A percentile compares a stretch with the other conserved stretches of the same genome.
These are phyloP conservation scores for Gallinago nigripennis DNA, from an alignment of 2,797 vertebrate species.

Conservation along the genomic window DNA sequence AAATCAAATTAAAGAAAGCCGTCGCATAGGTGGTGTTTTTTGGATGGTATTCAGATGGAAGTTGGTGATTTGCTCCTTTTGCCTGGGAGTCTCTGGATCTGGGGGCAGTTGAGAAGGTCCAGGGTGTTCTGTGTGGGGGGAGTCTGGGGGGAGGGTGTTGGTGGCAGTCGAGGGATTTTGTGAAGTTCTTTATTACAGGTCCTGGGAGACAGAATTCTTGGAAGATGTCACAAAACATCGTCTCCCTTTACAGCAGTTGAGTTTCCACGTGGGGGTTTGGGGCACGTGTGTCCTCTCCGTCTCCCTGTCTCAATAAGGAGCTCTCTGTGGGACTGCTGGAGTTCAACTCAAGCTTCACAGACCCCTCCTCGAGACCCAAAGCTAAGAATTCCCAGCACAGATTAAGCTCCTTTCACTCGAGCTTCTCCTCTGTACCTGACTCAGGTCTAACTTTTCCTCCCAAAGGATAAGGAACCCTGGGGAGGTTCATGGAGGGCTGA, in stretches of 20 bases:
- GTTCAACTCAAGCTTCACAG: background rate
- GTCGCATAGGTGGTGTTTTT: background rate
- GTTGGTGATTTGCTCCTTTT: background rate
- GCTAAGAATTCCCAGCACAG: background rate
- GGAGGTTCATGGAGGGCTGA: background rate
- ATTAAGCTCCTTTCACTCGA: rapidly evolving
- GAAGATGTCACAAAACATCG: background rate
- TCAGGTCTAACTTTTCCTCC: background rate
- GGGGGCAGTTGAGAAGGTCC: background rate
- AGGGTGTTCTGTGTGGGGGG: rapidly evolving
- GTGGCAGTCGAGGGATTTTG: background rate
- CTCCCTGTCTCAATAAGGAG: background rate
- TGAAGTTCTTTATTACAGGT: background rate
- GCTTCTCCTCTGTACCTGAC: background rate
- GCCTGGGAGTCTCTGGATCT: background rate
- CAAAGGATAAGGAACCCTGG: background rate
- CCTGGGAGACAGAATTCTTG: background rate
- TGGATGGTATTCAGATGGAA: background rate
- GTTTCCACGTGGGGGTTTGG: background rate
- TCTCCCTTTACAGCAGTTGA: background rate
- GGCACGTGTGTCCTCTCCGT: background rate
- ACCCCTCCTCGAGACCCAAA: background rate
- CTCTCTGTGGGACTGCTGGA: background rate
- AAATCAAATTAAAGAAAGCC: background rate
- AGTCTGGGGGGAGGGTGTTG: background rate